Evolutionary conservation across 1,140 invertebrate species (phyloP).

Genomic region (Zaprionus lachaisei): DNA sequence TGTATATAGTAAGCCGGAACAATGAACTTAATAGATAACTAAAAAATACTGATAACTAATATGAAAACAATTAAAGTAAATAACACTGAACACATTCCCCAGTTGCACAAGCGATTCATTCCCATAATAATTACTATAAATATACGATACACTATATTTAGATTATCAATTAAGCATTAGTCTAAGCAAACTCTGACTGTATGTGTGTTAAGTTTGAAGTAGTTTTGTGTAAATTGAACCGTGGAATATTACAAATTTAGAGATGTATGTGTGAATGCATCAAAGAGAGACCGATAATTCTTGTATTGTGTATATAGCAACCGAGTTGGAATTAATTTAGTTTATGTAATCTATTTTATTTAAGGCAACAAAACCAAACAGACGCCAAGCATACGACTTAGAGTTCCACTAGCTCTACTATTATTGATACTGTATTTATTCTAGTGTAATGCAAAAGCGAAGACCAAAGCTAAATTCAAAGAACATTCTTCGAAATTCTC

Average conservation of each 20-base stretch:
- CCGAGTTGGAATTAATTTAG: conserved; percentile 5
- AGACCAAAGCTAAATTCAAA: conserved; percentile 32
- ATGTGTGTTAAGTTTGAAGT: conserved; percentile 69
- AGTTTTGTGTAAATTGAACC: conserved; percentile 45
- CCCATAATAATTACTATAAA: conserved; percentile 1
- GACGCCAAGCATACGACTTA: conserved; percentile 30
- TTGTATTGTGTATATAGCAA: conserved; percentile 38
- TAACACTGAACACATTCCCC: neutral
- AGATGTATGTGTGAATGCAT: conserved; percentile 25
- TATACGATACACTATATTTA: conserved; percentile 17
- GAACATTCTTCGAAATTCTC: conserved; percentile 18
- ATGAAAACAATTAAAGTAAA: conserved; percentile 13
- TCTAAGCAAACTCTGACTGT: conserved; percentile 60
- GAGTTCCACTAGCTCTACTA: conserved; percentile 15
- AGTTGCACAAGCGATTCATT: conserved; percentile 32
- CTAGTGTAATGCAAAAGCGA: conserved; percentile 14
- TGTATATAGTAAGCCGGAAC: conserved; percentile 47
- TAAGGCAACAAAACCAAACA: conserved; percentile 47
- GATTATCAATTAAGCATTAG: conserved; percentile 30
- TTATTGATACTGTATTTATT: conserved; percentile 34
- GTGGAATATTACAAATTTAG: conserved; percentile 23
- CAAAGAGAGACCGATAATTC: neutral
- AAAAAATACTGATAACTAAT: conserved; percentile 6
- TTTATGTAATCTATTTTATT: conserved; percentile 8
- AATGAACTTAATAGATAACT: conserved; percentile 13